Evolutionary conservation across 1,140 invertebrate genomes (phyloP).

Genomic region (Bicyclus anynana): DNA sequence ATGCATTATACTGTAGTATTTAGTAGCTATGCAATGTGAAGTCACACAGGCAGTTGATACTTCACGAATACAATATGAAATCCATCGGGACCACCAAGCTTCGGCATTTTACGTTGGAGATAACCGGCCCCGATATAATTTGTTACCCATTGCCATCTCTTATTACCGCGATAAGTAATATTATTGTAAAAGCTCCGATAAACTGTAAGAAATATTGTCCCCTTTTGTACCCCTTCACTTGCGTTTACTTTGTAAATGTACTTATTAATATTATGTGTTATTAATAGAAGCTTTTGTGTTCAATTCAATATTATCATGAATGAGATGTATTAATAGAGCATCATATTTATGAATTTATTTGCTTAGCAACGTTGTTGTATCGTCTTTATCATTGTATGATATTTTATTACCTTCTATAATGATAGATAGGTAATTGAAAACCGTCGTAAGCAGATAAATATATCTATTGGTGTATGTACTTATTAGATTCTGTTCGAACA

Average conservation of each 20-base stretch:
- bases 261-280: neutral
- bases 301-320: neutral
- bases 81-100: conserved; percentile 22
- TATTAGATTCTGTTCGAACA: too few relatives aligned
- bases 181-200: conserved; percentile 34
- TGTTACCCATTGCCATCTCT: conserved; percentile 36
- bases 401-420: too few relatives aligned
- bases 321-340: too few relatives aligned
- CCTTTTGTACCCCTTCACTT: conserved; percentile 14
- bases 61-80: conserved; percentile 20
- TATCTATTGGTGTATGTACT: too few relatives aligned
- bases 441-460: too few relatives aligned
- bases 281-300: neutral
- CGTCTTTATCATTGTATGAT: too few relatives aligned
- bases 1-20: neutral
- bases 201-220: conserved; percentile 27
- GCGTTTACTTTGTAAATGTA: conserved; percentile 6
- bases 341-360: too few relatives aligned
- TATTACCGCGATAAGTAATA: conserved; percentile 39
- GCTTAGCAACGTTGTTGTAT: too few relatives aligned
- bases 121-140: conserved; percentile 31
- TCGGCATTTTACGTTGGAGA: conserved; percentile 26
- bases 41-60: conserved; percentile 2
- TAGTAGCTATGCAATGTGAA: conserved; percentile 2
- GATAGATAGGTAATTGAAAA: too few relatives aligned